Evolutionary conservation across 35 echinoderm and acorn worm genomes (phyloP), one percentile per base, ranked within the genome.

Genomic region (Lytechinus pictus): DNA sequence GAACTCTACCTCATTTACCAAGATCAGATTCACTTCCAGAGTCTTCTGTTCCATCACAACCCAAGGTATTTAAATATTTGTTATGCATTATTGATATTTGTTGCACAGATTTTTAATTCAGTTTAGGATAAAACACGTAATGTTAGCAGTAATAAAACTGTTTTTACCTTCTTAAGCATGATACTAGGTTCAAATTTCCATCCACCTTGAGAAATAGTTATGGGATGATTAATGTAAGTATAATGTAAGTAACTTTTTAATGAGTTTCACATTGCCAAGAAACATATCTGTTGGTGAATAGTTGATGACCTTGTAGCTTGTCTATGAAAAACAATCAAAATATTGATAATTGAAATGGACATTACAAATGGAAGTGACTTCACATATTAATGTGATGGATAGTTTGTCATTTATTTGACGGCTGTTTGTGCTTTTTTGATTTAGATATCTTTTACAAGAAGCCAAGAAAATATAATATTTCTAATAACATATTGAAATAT

Each of bases 1-100:
- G 88, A 54, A 90, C 14, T 90, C 88, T 90, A 90, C 88, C 88
- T 90, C 88, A 90, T 90, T 44, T 90, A 44, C 88, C 88, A 44
- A 28, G 88, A 0, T 0, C 88, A 54, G 88, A 90, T 54, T 90
- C 88, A 14, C 88, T 90, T 90, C 88, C 88, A 90, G 88, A 90
- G 27, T 52, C 88, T 10, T 52, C 88, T 21, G n/a, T 29, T 54
- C 29, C 88, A 52, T 90, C 88, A 44, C 88, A 90, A 21, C 88
- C 88, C 24, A 90, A 90, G 88, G 88, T 90, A 89, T 5, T 71
- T 24, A 90, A 28, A 44, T 52, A 27, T 90, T 88, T 3, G 14
- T 24, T 79, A 79, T n/a, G n/a, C n/a, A n/a, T n/a, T n/a, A n/a
- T n/a, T n/a, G n/a, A n/a, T n/a, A n/a, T 79, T n/a, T 79, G 19